Percentiles rank a stretch among this genome's conserved stretches.
These are phyloP conservation scores for Myotis brandtii DNA, from an alignment of 2,113 vertebrate genomes.

Conservation along the genomic window DNA sequence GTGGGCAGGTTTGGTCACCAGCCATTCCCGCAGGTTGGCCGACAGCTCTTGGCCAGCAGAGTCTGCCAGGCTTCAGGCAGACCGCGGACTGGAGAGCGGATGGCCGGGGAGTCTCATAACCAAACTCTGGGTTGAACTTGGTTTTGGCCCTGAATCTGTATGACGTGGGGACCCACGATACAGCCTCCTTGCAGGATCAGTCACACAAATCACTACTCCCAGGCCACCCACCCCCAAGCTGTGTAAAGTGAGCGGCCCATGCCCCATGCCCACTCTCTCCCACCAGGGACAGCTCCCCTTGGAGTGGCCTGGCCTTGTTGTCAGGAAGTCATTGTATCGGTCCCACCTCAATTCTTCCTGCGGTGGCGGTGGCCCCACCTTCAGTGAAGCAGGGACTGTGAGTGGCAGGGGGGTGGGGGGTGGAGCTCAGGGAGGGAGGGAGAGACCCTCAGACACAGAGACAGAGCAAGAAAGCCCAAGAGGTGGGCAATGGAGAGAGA, in stretches of 20 bases:
- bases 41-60: not conserved
- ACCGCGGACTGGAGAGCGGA: not conserved
- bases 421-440: not conserved
- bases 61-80: not conserved
- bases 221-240: fast-evolving
- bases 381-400: not conserved
- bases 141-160: not conserved
- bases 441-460: not conserved
- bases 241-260: not conserved
- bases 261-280: not conserved
- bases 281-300: not conserved
- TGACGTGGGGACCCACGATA: not conserved
- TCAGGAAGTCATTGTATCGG: not conserved
- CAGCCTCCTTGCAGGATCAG: not conserved
- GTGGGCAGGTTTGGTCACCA: not conserved
- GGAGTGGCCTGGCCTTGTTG: not conserved
- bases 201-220: too few relatives aligned
- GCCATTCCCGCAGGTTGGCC: not conserved
- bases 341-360: not conserved
- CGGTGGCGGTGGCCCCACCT: not conserved
- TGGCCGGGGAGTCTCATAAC: not conserved
- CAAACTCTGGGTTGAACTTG: not conserved
- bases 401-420: not conserved
- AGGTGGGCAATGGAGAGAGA: not conserved
- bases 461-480: not conserved